Evolutionary conservation across 2,888 invertebrate species (phyloP), one percentile per base, ranked within the genome.

Genomic region (Eugnorisma glareosa): DNA sequence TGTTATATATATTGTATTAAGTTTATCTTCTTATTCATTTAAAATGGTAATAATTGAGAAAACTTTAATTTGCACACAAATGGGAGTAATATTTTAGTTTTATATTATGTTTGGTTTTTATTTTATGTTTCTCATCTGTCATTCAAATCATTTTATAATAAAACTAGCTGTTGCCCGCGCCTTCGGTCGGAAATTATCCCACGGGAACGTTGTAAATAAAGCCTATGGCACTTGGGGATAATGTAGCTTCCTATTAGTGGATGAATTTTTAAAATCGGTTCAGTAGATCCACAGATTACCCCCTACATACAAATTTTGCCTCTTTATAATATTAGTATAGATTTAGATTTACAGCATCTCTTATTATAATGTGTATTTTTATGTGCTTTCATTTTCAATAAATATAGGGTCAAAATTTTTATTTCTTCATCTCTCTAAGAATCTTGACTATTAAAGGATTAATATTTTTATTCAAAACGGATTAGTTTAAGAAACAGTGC

Each of bases 371-470:
- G 3, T 45, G 13, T 37, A 13, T 37, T n/a, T 15, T 10, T 10
- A 54, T 7, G 24, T 35, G n/a, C 0, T 2, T 28, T 37, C 31
- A 35, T 43, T 18, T 24, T 43, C 2, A 1, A 15, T 37, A 21
- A 69, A 21, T n/a, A 3, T 5, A 6, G 2, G 13, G 6, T 35
- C 15, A 21, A n/a, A 3, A 5, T 43, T 18, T 35, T 6, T 24
- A 43, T 54, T 57, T 57, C 2, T 51, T 31, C 0, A 15, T 43
- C 13, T 35, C 0, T 54, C 13, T 35, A 24, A 35, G 6, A 63
- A 54, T 54, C 18, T 82, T 82, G 77, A 76, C 43, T 51, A 51
- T 48, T 64, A 83, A 61, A 45, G 40, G 43, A 67, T 84, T 67
- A 57, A 73, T 84, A 75, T 59, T 81, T 69, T 63, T 68, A 57